These are phyloP conservation scores for Narcine bancroftii DNA, from an alignment of 2,113 vertebrate species.

Conservation along the genomic window DNA sequence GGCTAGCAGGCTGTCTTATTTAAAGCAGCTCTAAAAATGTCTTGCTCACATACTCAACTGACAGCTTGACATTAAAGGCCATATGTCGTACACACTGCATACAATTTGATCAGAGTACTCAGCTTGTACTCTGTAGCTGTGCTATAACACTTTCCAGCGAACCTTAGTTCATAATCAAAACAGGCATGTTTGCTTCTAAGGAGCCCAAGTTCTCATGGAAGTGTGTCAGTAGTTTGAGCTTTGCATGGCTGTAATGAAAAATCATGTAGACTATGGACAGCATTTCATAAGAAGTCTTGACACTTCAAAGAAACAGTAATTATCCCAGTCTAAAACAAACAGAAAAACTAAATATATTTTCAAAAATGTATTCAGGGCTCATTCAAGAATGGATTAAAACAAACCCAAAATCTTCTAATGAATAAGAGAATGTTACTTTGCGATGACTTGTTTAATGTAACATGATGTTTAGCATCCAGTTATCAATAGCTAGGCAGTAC, in stretches of 20 bases:
- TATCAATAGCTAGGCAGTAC: neutral
- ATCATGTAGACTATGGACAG: neutral
- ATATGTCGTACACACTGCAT: conserved; percentile 37
- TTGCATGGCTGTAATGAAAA: conserved; percentile 11
- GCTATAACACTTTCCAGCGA: conserved; percentile 34
- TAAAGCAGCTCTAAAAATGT: conserved; percentile 37
- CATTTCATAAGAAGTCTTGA: neutral
- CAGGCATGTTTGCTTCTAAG: conserved; percentile 21
- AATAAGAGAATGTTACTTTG: neutral
- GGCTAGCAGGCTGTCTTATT: conserved; percentile 37
- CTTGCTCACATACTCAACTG: conserved; percentile 26
- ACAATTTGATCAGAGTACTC: conserved; percentile 31
- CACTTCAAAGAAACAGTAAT: neutral
- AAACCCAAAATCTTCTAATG: neutral
- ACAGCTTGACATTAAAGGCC: conserved; percentile 38
- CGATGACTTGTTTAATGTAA: neutral
- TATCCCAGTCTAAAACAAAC: neutral
- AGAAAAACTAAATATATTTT: neutral
- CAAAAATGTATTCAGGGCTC: neutral
- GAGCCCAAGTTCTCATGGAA: conserved; percentile 3
- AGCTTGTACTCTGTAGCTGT: conserved; percentile 35
- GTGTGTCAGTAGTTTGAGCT: conserved; percentile 8
- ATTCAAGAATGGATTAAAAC: neutral
- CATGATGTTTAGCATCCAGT: neutral
- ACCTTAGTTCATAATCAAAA: conserved; percentile 30